Evolutionary conservation across 2,888 invertebrate genomes (phyloP).

Genomic region (Drosophila mulleri): DNA sequence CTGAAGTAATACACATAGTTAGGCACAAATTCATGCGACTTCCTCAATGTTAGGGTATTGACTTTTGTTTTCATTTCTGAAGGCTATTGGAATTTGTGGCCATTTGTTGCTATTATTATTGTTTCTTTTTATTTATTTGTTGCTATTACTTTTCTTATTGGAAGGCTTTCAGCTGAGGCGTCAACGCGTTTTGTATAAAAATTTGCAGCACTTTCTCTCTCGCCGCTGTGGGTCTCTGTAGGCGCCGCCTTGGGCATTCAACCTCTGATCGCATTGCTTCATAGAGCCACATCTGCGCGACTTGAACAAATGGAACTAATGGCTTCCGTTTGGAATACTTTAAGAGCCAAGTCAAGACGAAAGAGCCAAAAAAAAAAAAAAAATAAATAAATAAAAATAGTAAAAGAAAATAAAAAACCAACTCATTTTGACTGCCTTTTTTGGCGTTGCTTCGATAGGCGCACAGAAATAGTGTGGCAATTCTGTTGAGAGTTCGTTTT

Average conservation of each 20-base stretch:
- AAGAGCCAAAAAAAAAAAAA: slow-evolving; percentile 6
- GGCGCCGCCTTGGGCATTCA: slow-evolving; percentile 5
- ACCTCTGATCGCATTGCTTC: slow-evolving; percentile 19
- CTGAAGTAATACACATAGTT: background rate
- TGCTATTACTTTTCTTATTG: slow-evolving; percentile 26
- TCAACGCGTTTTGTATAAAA: slow-evolving; percentile 66
- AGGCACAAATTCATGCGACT: background rate
- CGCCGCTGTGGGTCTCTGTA: slow-evolving; percentile 33
- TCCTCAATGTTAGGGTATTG: background rate
- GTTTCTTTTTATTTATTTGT: background rate
- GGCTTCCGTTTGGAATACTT: slow-evolving; percentile 76
- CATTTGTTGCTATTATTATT: background rate
- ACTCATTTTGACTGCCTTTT: slow-evolving; percentile 55
- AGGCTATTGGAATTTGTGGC: slow-evolving; percentile 1
- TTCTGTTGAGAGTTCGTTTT: slow-evolving; percentile 49
- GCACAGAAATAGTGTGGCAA: slow-evolving; percentile 52
- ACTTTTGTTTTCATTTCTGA: slow-evolving; percentile 7
- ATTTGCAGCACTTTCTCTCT: slow-evolving; percentile 68
- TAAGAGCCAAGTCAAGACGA: slow-evolving; percentile 43
- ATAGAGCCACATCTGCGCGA: slow-evolving; percentile 22
- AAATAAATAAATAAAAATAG: background rate
- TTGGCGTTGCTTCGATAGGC: slow-evolving; percentile 17
- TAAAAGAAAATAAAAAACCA: slow-evolving; percentile 11
- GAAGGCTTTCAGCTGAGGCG: slow-evolving; percentile 30
- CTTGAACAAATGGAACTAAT: slow-evolving; percentile 64